Conservation (phyloP, 2,113 vertebrate species). For the Cynocephalus volans region DNA sequence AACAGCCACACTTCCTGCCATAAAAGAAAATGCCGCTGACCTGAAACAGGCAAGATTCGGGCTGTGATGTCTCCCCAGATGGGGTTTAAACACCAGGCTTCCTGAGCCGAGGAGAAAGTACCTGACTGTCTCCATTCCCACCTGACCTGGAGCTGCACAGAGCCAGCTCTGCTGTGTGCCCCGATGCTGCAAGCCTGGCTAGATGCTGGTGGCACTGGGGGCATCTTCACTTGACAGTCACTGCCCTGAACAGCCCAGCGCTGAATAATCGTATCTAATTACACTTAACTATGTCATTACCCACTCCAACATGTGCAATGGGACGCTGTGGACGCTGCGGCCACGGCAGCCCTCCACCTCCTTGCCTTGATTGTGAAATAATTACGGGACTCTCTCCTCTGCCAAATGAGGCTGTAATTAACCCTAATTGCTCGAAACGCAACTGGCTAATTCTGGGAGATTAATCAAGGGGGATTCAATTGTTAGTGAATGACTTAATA, state of each 20-base stretch:
- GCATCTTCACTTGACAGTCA: slow-evolving; percentile 66
- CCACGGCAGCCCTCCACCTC: slow-evolving; percentile 87
- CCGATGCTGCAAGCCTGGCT: neutral
- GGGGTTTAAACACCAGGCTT: neutral
- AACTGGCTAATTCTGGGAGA: slow-evolving; percentile 95
- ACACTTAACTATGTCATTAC: slow-evolving; percentile 94
- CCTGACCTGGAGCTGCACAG: neutral
- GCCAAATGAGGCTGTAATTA: slow-evolving; percentile 97
- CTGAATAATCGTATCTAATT: slow-evolving; percentile 92
- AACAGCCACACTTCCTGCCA: neutral
- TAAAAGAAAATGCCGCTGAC: neutral
- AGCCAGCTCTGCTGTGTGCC: rapidly evolving
- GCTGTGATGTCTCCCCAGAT: neutral
- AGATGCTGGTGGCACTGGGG: slow-evolving; percentile 20
- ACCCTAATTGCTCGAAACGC: slow-evolving; percentile 96
- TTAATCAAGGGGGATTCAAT: slow-evolving; percentile 93
- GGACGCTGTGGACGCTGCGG: slow-evolving; percentile 88
- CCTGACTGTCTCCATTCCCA: neutral
- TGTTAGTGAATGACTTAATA: slow-evolving; percentile 95
- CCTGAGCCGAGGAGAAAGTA: neutral
- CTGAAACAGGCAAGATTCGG: neutral
- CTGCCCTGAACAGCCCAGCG: slow-evolving; percentile 83
- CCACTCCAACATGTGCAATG: slow-evolving; percentile 87
- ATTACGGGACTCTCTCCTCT: slow-evolving; percentile 93
- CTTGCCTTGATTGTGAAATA: slow-evolving; percentile 92